Base-by-base conservation (phyloP, 2,888 invertebrate genomes). In the Euclidia mi region DNA sequence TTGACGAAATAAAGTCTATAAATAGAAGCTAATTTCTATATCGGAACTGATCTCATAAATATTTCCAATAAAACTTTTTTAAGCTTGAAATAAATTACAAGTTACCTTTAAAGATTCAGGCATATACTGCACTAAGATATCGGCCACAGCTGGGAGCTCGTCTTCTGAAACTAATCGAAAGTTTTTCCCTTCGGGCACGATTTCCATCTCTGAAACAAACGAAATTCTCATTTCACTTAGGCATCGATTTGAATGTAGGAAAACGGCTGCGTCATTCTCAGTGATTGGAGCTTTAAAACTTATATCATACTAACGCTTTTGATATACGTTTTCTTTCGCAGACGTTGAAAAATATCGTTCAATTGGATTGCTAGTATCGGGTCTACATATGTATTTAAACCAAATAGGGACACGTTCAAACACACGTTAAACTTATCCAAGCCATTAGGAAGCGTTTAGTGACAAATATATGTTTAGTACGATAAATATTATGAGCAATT, bases 31-130 rank as follows among this genome's bases (percentile, higher is more conserved):
- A n/a, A n/a, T 4, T 15, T 37, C 20, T 7, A 6, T 6, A 51
- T 3, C 7, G 1, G 14, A 7, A 28, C 11, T 20, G 2, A 44
- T 18, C 15, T 12, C 40, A 49, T 10, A 41, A 28, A 62, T 35
- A 29, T 29, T 20, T 43, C 29, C 18, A 17, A 50, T 37, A 11
- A 11, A 40, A 40, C 20, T 10, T 40, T 40, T 11, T 40, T n/a
- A n/a, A n/a, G 14, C 56, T 55, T 41, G 35, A 56, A 44, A 29
- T 44, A 34, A 62, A 51, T 65, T 57, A 66, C 53, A 58, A 61
- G 53, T 89, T 95, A 98, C 98, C 96, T 98, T 98, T 83, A 98
- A 95, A 84, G 98, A 97, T 94, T 97, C 97, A 86, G 98, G 98
- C 94, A 98, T 95, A 95, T 96, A 97, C 94, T 96, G 96, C 87